Percentiles rank a stretch among this genome's conserved stretches.
Evolutionary conservation across 2,113 vertebrate genomes (phyloP).

Genomic region (Cochlearius cochlearius): DNA sequence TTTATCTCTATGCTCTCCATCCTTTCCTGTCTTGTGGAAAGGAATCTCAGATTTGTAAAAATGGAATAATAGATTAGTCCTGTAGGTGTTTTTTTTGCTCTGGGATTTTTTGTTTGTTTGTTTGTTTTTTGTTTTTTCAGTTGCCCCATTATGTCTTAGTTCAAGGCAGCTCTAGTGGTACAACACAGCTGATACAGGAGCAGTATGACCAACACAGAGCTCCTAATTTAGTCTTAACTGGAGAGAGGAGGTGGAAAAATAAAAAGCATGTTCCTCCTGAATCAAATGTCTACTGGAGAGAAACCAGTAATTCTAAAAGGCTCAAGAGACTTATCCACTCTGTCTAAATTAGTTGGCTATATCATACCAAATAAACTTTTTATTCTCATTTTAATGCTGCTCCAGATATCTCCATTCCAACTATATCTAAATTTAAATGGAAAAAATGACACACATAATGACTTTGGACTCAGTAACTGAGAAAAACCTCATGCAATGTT

Average conservation of each 20-base stretch:
- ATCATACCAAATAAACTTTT: not conserved
- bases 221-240: not conserved
- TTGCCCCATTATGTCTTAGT: not conserved
- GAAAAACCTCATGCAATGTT: not conserved
- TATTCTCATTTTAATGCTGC: not conserved
- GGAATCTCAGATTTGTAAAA: not conserved
- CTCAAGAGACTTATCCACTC: not conserved
- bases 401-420: not conserved
- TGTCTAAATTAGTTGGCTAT: not conserved
- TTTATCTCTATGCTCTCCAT: not conserved
- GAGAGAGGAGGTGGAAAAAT: not conserved
- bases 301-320: not conserved
- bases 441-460: not conserved
- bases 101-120: too few relatives aligned
- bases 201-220: not conserved
- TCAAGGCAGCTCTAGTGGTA: not conserved
- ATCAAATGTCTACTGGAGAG: not conserved
- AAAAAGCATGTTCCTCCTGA: not conserved
- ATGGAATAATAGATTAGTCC: not conserved
- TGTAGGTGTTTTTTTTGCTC: fast-evolving
- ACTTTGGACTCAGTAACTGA: not conserved
- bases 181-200: not conserved
- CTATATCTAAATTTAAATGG: not conserved
- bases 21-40: not conserved
- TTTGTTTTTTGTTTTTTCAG: too few relatives aligned